Percentiles rank a stretch among this genome's conserved stretches.
These are phyloP conservation scores for Adelphocoris suturalis DNA, from an alignment of 2,888 invertebrate genomes.

Conservation along the genomic window DNA sequence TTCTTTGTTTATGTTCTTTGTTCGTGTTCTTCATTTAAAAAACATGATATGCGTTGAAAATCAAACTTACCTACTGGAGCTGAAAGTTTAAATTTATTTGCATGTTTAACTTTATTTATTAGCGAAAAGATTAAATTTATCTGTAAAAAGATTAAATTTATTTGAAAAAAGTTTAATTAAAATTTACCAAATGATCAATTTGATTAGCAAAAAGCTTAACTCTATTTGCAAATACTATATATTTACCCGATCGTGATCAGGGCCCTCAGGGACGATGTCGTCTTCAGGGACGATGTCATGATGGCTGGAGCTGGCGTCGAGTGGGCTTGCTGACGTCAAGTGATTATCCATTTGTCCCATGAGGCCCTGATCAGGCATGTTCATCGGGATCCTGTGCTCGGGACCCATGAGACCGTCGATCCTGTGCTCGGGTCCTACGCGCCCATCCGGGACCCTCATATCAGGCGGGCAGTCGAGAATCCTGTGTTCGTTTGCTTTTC, in stretches of 20 bases:
- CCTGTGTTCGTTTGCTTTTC: background rate
- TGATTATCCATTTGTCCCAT: constrained; percentile 38
- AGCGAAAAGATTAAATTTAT: no score
- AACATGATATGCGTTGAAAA: no score
- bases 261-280: background rate
- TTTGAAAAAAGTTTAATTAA: no score
- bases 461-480: background rate
- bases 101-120: no score
- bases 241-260: background rate
- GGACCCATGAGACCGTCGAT: background rate
- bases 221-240: no score
- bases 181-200: no score
- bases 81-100: no score
- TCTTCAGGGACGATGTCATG: constrained; percentile 17
- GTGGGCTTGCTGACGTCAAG: constrained; percentile 47
- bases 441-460: background rate
- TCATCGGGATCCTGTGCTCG: background rate
- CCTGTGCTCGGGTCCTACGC: background rate
- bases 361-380: background rate
- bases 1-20: no score
- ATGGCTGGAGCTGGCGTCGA: background rate
- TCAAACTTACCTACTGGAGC: no score
- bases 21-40: no score
- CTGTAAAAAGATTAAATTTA: no score
- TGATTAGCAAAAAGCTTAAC: no score